phyloP scores from a whole-genome alignment of 2,888 invertebrate species.

The Orthosia incerta region DNA sequence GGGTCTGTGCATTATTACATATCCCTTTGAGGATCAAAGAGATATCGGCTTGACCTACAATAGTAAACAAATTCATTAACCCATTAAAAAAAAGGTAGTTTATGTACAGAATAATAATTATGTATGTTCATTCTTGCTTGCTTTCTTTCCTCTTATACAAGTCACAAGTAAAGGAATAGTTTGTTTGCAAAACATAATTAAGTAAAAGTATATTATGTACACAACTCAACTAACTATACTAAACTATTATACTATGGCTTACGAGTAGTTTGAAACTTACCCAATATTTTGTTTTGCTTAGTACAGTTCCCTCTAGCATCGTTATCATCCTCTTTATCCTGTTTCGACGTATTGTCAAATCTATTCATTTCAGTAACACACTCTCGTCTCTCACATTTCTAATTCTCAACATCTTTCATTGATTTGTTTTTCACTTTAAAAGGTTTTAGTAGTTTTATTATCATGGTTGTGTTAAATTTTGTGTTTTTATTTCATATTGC shows the following conservation, averaged over 20 bases:
- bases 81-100: too few relatives aligned
- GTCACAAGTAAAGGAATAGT: too few relatives aligned
- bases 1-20: too few relatives aligned
- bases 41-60: background rate
- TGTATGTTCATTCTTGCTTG: too few relatives aligned
- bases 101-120: too few relatives aligned
- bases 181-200: too few relatives aligned
- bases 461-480: constrained; percentile 27
- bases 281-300: constrained; percentile 85
- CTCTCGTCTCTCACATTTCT: constrained; percentile 50
- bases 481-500: constrained; percentile 10
- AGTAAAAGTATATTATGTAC: too few relatives aligned
- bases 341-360: constrained; percentile 79
- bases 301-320: constrained; percentile 84
- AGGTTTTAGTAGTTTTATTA: constrained; percentile 29
- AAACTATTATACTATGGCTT: too few relatives aligned
- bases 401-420: constrained; percentile 46
- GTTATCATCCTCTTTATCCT: constrained; percentile 80
- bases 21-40: background rate
- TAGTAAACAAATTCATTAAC: background rate
- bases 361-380: constrained; percentile 83
- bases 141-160: too few relatives aligned
- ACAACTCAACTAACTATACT: too few relatives aligned
- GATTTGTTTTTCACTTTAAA: constrained; percentile 61
- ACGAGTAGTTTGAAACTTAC: constrained; percentile 69